Conservation (phyloP, 2,113 vertebrate genomes). For the Callocephalon fimbriatum region DNA sequence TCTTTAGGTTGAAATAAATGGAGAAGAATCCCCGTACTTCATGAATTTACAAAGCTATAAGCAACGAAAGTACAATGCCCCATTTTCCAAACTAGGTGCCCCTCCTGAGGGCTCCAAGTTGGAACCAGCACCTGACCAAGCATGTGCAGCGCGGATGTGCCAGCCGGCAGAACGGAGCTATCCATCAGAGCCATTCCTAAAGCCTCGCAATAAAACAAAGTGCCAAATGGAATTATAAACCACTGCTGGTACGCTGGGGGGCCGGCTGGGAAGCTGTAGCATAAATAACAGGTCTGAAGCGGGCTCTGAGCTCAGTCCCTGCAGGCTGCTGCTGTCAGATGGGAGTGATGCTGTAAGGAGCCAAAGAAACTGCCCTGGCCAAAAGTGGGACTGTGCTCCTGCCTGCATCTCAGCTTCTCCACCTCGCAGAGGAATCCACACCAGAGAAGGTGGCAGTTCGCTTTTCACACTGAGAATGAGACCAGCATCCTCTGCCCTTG, state of each 20-base stretch:
- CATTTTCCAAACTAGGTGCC: not conserved
- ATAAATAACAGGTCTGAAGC: not conserved
- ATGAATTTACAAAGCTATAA: not conserved
- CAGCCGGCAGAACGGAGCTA: not conserved
- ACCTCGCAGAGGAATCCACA: fast-evolving
- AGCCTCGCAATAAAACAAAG: constrained; percentile 46
- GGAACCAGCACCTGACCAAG: not conserved
- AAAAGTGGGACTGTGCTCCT: not conserved
- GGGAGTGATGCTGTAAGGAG: not conserved
- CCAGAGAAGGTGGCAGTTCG: not conserved
- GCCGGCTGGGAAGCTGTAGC: not conserved
- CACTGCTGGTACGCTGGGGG: not conserved
- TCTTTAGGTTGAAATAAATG: not conserved
- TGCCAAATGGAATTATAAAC: constrained; percentile 42
- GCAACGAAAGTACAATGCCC: not conserved
- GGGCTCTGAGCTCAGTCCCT: fast-evolving
- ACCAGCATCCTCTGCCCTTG: not conserved
- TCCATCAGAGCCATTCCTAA: constrained; percentile 6
- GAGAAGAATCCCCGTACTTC: not conserved
- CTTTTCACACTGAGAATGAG: not conserved
- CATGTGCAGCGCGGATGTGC: not conserved
- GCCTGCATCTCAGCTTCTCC: not conserved
- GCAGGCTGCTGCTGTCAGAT: fast-evolving
- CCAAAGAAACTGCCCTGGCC: not conserved
- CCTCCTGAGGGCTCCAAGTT: not conserved